Conservation (phyloP, 2,888 invertebrate species). For the Calliphora vomitoria region DNA sequence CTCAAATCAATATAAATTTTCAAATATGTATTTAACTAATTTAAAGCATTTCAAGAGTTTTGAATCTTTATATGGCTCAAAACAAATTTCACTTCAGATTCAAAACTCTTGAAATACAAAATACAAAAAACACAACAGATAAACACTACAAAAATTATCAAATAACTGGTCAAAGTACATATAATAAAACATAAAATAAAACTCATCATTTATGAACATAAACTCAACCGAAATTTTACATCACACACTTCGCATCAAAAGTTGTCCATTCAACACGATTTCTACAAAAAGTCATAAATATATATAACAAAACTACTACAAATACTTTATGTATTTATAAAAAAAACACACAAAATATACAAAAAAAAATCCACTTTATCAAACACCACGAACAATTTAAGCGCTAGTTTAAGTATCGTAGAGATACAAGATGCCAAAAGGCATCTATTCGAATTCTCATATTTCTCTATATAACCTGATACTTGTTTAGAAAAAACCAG, state of each 20-base stretch:
- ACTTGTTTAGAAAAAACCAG: not conserved
- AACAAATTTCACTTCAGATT: not conserved
- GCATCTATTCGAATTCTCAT: not conserved
- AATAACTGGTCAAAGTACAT: not conserved
- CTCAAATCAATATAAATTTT: no score
- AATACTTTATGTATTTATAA: not conserved
- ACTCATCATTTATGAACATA: not conserved
- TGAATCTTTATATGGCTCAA: no score
- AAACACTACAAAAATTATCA: slow-evolving; percentile 8
- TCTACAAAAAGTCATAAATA: not conserved
- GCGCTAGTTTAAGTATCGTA: not conserved
- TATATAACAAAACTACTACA: no score
- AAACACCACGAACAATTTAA: slow-evolving; percentile 4
- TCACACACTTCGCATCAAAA: not conserved
- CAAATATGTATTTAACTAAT: no score
- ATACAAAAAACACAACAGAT: not conserved
- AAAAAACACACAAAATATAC: not conserved
- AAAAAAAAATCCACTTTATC: slow-evolving; percentile 16
- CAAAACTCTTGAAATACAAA: not conserved
- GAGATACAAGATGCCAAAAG: slow-evolving; percentile 4
- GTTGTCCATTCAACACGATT: slow-evolving; percentile 7
- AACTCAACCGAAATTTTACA: not conserved
- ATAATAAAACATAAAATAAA: not conserved
- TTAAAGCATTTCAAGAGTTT: no score
- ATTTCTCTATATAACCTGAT: not conserved